Evolutionary conservation across 2,888 invertebrate species (phyloP).

Genomic region (Disparrhopalites patrizii): DNA sequence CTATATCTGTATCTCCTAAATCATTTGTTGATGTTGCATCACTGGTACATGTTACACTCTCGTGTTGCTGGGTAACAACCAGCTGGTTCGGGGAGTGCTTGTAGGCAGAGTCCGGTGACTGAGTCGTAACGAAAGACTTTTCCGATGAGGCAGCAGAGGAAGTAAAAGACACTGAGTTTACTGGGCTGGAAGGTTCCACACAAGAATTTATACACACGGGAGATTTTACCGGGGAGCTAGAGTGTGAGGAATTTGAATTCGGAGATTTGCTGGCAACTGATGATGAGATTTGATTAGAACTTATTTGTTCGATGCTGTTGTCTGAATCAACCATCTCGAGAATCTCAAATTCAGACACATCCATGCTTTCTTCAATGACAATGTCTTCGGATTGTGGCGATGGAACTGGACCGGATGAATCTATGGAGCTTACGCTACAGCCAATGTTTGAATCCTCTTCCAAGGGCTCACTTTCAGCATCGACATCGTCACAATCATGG

Average conservation of each 20-base stretch:
- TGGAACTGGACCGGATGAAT: neutral
- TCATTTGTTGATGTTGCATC: no score
- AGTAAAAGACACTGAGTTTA: neutral
- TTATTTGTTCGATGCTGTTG: neutral
- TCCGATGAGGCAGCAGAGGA: neutral
- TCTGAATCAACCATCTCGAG: neutral
- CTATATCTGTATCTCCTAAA: no score
- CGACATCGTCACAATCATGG: constrained; percentile 16
- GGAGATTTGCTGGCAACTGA: constrained; percentile 1
- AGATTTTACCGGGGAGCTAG: neutral
- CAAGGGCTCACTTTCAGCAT: constrained; percentile 4
- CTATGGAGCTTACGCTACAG: neutral
- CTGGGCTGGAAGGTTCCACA: constrained; percentile 1
- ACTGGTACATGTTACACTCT: neutral
- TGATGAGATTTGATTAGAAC: neutral
- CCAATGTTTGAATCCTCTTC: neutral
- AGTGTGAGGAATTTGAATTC: neutral
- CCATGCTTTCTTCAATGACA: constrained; percentile 1
- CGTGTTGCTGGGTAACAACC: neutral
- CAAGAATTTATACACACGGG: neutral
- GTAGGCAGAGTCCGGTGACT: no score
- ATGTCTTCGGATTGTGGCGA: constrained; percentile 4
- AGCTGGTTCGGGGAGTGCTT: neutral
- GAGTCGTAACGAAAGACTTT: no score
- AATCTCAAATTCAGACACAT: constrained; percentile 4